phyloP scores from a whole-genome alignment of 2,113 vertebrate genomes.

The Oncorhynchus gorbuscha region DNA sequence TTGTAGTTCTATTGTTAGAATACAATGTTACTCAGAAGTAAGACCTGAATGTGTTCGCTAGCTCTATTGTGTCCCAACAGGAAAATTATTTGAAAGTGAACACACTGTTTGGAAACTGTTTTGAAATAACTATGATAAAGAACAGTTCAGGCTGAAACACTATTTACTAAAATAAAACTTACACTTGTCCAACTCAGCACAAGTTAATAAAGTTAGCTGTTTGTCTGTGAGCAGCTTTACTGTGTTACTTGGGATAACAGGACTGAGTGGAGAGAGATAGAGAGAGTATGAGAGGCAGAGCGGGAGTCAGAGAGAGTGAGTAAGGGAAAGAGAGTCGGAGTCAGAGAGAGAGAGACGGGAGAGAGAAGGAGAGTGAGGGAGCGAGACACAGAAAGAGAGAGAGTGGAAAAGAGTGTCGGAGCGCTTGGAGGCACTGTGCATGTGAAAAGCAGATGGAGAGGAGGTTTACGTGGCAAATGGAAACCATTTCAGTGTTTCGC shows the following conservation, averaged over 20 bases:
- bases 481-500: slow-evolving; percentile 71
- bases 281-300: slow-evolving; percentile 10
- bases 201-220: neutral
- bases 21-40: neutral
- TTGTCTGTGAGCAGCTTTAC: neutral
- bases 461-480: slow-evolving; percentile 82
- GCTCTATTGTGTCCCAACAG: neutral
- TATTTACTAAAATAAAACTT: neutral
- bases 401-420: slow-evolving; percentile 27
- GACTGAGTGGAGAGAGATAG: neutral
- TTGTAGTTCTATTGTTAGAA: too few relatives aligned
- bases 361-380: neutral
- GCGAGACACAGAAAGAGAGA: slow-evolving; percentile 14
- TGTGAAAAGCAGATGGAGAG: slow-evolving; percentile 83
- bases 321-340: slow-evolving; percentile 25
- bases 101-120: too few relatives aligned
- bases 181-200: neutral
- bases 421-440: slow-evolving; percentile 62
- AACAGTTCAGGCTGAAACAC: too few relatives aligned
- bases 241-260: neutral
- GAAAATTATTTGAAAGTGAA: too few relatives aligned
- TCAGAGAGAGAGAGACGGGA: slow-evolving; percentile 7
- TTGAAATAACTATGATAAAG: too few relatives aligned
- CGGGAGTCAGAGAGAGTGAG: neutral
- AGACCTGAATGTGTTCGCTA: neutral